Evolutionary conservation across 2,797 vertebrate species (phyloP).

Genomic region (Anas capensis): DNA sequence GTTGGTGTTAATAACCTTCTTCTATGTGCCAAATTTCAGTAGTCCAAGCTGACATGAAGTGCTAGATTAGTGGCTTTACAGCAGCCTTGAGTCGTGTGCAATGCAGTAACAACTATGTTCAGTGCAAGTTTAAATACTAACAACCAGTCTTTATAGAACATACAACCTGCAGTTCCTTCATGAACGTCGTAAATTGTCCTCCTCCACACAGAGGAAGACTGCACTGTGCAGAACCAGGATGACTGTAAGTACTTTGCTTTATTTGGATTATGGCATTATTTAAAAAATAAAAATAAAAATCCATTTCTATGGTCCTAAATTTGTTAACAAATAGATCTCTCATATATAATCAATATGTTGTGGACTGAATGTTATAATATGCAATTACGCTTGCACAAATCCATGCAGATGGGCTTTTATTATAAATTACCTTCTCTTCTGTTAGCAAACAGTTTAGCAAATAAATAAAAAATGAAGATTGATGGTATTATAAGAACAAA

Average conservation of each 20-base stretch:
- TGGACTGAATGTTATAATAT: neutral
- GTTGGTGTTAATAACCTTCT: neutral
- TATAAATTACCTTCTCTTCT: neutral
- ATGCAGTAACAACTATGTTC: neutral
- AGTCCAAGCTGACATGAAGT: neutral
- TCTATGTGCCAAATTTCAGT: neutral
- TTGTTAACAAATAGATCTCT: conserved; percentile 7
- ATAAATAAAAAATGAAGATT: conserved; percentile 62
- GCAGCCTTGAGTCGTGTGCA: neutral
- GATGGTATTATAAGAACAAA: neutral
- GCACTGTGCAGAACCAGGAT: neutral
- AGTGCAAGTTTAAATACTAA: neutral
- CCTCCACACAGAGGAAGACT: neutral
- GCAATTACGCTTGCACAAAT: neutral
- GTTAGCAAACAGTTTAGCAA: conserved; percentile 25
- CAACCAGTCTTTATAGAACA: neutral
- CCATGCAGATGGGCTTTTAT: neutral
- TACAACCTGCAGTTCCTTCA: neutral
- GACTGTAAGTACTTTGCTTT: neutral
- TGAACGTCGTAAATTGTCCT: neutral
- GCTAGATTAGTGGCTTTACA: neutral
- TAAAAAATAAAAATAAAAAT: neutral
- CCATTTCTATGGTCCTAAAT: neutral
- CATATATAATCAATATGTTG: neutral
- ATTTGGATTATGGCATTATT: neutral